Percentiles rank a stretch among this genome's conserved stretches.
Evolutionary conservation across 2,113 vertebrate species (phyloP).

Genomic region (Paramisgurnus dabryanus): DNA sequence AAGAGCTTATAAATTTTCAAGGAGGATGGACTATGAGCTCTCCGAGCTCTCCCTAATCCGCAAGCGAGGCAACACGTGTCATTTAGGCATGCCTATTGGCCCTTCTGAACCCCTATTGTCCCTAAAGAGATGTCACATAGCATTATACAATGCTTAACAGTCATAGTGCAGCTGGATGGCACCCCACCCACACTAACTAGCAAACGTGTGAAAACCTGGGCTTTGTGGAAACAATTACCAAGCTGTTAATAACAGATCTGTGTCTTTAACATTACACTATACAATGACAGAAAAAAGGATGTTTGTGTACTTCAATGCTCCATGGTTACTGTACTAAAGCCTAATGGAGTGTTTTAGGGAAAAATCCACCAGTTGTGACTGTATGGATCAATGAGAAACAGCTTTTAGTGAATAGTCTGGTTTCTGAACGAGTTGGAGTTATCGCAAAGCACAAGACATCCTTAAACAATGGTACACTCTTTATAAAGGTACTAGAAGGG

Average conservation of each 20-base stretch:
- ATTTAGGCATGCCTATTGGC: slow-evolving; percentile 16
- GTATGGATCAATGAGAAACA: slow-evolving; percentile 27
- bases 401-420: neutral
- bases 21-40: slow-evolving; percentile 3
- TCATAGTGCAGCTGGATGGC: slow-evolving; percentile 49
- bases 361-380: slow-evolving; percentile 21
- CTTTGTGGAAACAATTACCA: slow-evolving; percentile 68
- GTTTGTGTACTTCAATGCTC: slow-evolving; percentile 18
- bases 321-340: slow-evolving; percentile 38
- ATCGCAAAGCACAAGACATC: neutral
- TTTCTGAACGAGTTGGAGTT: neutral
- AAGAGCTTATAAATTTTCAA: slow-evolving; percentile 35
- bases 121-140: slow-evolving; percentile 21
- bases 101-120: neutral
- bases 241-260: slow-evolving; percentile 28
- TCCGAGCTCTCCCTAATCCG: slow-evolving; percentile 1
- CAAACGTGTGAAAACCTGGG: slow-evolving; percentile 64
- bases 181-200: slow-evolving; percentile 66
- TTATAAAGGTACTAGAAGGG: no score
- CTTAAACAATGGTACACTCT: no score
- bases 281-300: slow-evolving; percentile 6
- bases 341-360: slow-evolving; percentile 7
- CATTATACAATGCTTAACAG: slow-evolving; percentile 26
- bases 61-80: neutral
- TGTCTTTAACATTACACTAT: slow-evolving; percentile 19